Evolutionary conservation across 2,888 invertebrate genomes (phyloP), one percentile per base, ranked within the genome.

Genomic region (Thecophora atra): DNA sequence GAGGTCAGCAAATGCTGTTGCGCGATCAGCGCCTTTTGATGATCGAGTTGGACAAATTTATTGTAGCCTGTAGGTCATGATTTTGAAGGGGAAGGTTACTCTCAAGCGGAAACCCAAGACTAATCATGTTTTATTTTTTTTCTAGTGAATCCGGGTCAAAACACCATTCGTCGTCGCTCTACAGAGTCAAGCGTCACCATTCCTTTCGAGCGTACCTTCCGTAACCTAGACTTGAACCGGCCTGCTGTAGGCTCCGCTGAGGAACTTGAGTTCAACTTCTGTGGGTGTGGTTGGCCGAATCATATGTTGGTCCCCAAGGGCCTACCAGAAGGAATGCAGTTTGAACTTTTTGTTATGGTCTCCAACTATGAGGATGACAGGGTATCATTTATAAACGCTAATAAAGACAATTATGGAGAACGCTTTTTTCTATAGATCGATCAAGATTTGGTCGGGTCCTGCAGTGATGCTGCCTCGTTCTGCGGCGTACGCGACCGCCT

Each of bases 251-350:
- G 89, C 54, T 84, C 88, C n/a, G 83, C 88, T 0, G 87, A 86
- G 0, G 86, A 88, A 0, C 87, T 87, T 0, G 87, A 88, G 75
- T 93, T 93, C 86, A 93, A 94, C 88, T 94, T 93, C 89, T 95
- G 95, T 87, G 95, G 95, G 74, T 95, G 95, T 81, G 94, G 94
- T 72, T 94, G 94, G 94, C 95, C 95, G 0, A 91, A 93, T 72
- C 94, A 95, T 84, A 90, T 95, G 91, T 88, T 94, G 8, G 80
- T 93, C 6, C 92, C 94, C 0, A 92, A 90, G 85, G 94, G 94
- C 2, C 90, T 85, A 11, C 82, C 88, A 0, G 88, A 89, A 72
- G 94, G 94, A 0, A 90, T 89, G 82, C 87, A 88, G 0, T 89
- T 91, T 81, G 90, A 92, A 74, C 86, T 94, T 15, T 94, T 93